Percentiles rank a stretch among this genome's conserved stretches.
phyloP scores from a whole-genome alignment of 2,797 vertebrate species.

The Melanotaenia nigrans region DNA sequence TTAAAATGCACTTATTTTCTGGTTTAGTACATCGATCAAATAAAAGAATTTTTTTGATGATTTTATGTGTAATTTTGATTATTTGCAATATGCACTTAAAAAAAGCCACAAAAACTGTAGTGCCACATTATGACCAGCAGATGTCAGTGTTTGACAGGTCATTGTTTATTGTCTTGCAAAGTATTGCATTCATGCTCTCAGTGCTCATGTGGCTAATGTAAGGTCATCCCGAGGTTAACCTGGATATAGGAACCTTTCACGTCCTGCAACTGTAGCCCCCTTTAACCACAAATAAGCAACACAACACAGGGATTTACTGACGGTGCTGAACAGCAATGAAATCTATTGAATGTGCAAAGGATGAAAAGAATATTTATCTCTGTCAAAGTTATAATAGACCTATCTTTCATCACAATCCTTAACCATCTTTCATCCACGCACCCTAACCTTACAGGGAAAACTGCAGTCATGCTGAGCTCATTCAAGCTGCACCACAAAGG shows the following conservation, averaged over 20 bases:
- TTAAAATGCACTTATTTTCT: not conserved
- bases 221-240: slow-evolving; percentile 42
- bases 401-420: slow-evolving; percentile 9
- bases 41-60: not conserved
- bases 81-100: not conserved
- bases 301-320: not conserved
- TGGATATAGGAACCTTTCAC: slow-evolving; percentile 20
- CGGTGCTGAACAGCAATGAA: not conserved
- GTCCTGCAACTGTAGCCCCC: not conserved
- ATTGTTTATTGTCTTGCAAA: not conserved
- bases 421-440: slow-evolving; percentile 10
- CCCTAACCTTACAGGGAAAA: slow-evolving; percentile 9
- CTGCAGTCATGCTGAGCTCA: slow-evolving; percentile 24
- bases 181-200: slow-evolving; percentile 13
- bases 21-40: not conserved
- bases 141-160: slow-evolving; percentile 64
- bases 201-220: slow-evolving; percentile 4
- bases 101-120: not conserved
- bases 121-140: slow-evolving; percentile 60
- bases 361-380: not conserved
- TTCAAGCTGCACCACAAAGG: slow-evolving; percentile 30
- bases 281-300: slow-evolving; percentile 15
- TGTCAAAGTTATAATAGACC: not conserved
- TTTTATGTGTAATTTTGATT: not conserved
- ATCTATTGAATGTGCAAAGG: not conserved